Base-by-base conservation (phyloP, 2,113 vertebrate species). In the Eulemur rufifrons region DNA sequence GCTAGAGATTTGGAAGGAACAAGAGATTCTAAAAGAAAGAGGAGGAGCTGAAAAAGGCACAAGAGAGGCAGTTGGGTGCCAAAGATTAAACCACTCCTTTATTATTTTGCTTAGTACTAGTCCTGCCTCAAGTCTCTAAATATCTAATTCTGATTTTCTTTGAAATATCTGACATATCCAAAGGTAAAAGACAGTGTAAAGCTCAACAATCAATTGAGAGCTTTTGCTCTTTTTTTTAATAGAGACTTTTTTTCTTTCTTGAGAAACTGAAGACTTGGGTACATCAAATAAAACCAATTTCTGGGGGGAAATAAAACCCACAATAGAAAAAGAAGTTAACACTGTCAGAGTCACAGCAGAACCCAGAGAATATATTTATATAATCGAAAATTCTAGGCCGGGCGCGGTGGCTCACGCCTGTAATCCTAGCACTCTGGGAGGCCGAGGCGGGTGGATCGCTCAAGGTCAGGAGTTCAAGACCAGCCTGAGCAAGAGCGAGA, bases 91-190 rank as follows among this genome's bases (percentile, higher is more conserved):
- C 20, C 42, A 71, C 29, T 63, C 17, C 45, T 80, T 86, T 42
- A 87, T 47, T 52, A 68, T 88, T 91, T 69, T 87, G 83, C 39
- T 88, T 81, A 83, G 42, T 89, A 77, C 21, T 84, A 77, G 47
- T 74, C 27, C 37, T 93, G 20, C 37, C 54, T 89, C 29, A 61
- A 17, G 42, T 80, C 73, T 74, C 73, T n/a, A 91, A 73, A 86
- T 71, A 74, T 76, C 21, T 94, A 64, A 85, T 89, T 93, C 11
- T 80, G 45, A 56, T 56, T 83, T 68, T 73, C 68, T 71, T 71
- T 71, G 68, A 71, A 71, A 71, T 39, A 20, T n/a, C n/a, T 71
- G 20, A 71, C 68, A 71, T 71, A n/a, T 71, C 68, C 68, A 80
- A 89, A 89, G 8, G 18, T 69, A 78, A 85, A 93, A 86, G 74